Percentiles rank a stretch among this genome's conserved stretches.
Conservation (phyloP, 2,888 invertebrate genomes). For the Bibio marci region DNA sequence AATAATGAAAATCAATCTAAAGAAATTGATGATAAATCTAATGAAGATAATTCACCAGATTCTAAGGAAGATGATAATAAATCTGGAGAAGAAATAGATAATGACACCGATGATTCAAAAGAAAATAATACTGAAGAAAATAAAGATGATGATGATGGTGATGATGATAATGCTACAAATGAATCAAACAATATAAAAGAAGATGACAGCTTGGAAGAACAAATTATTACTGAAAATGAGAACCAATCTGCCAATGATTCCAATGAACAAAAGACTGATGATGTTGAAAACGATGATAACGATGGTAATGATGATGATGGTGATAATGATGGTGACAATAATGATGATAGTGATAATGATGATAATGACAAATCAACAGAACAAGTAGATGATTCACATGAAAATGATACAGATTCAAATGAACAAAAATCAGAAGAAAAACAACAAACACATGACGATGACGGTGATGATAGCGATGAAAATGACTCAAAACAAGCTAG, state of each 20-base stretch:
- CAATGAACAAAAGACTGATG: conserved; percentile 20
- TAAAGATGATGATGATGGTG: conserved; percentile 1
- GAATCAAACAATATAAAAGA: conserved; percentile 14
- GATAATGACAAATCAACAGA: conserved; percentile 12
- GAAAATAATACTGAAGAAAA: conserved; percentile 1
- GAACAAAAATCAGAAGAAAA: conserved; percentile 16
- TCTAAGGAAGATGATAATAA: conserved; percentile 1
- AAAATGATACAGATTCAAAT: conserved; percentile 25
- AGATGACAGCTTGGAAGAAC: conserved; percentile 30
- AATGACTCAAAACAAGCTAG: conserved; percentile 15
- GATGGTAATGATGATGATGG: conserved; percentile 21
- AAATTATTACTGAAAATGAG: conserved; percentile 25
- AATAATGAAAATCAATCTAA: conserved; percentile 4
- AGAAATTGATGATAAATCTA: conserved; percentile 2
- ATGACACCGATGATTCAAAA: neutral
- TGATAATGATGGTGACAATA: conserved; percentile 12
- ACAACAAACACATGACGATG: conserved; percentile 12
- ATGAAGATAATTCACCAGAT: neutral
- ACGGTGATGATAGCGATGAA: conserved; percentile 16
- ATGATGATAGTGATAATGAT: conserved; percentile 15
- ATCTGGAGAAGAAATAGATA: neutral
- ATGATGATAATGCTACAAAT: conserved; percentile 5
- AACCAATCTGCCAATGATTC: conserved; percentile 32
- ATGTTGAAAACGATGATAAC: conserved; percentile 23
- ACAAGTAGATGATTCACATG: conserved; percentile 12